Base-by-base conservation (phyloP, 2,888 invertebrate species). In the Apotomis turbidana region DNA sequence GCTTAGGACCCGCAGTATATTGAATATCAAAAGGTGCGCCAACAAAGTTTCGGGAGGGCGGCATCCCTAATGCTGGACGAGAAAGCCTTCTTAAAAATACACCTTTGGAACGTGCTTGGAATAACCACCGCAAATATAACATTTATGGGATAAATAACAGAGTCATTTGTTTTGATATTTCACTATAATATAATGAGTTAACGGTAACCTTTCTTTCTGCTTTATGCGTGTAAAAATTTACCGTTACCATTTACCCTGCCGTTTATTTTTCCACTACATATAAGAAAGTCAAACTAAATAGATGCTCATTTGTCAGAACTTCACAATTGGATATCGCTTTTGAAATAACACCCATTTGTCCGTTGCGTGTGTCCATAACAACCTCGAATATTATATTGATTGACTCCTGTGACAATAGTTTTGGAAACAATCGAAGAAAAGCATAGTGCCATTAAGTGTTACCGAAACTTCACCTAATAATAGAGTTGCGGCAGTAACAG, bases 1-100 rank as follows among this genome's bases (percentile, higher is more conserved):
- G 93, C 91, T 90, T 85, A 88, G 91, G 87, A 84, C 86, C 88
- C 90, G 78, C 84, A 88, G 89, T 93, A 93, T 93, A 93, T 93
- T 93, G 91, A 93, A 93, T 93, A 93, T 93, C 91, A 93, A 93
- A 93, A 92, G 91, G 91, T 91, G 88, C 85, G 87, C 88, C 85
- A 84, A 82, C 84, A 90, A 93, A 92, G 88, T 92, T 92, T 89
- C 81, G 80, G 86, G 84, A 82, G 80, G 86, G 87, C 81, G 82
- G 90, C 90, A 87, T 87, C 88, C 88, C 87, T 88, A 90, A 91
- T 88, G 87, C 85, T 78, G 87, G 85, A 89, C 87, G 88, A 88
- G 82, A 89, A 91, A 90, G 87, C 87, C 87, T 88, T 84, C 89
- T 91, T 90, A 90, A 93, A 92, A 92, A 91, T 90, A 91, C 90